Evolutionary conservation across 2,888 invertebrate species (phyloP).

Genomic region (Clistopyga incitator): DNA sequence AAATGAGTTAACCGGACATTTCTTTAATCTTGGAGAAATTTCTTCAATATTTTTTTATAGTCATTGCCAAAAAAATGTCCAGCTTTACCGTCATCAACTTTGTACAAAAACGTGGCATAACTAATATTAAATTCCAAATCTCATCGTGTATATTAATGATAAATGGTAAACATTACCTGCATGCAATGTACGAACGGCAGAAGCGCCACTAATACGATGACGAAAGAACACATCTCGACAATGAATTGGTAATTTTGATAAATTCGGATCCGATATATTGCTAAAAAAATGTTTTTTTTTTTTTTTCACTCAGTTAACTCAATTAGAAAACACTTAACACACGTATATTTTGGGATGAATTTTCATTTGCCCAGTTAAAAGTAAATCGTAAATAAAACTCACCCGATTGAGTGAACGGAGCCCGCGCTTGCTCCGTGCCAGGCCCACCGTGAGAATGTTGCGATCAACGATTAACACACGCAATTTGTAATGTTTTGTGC

Average conservation of each 20-base stretch:
- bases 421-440: neutral
- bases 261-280: neutral
- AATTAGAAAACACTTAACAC: neutral
- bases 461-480: conserved; percentile 24
- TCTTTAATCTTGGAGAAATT: too few relatives aligned
- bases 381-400: neutral
- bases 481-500: conserved; percentile 45
- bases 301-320: neutral
- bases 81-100: neutral
- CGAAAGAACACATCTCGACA: conserved; percentile 8
- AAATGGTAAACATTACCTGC: conserved; percentile 23
- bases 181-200: conserved; percentile 15
- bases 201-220: conserved; percentile 6
- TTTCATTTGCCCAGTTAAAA: neutral
- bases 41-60: too few relatives aligned
- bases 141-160: neutral
- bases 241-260: neutral
- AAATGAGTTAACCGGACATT: too few relatives aligned
- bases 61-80: too few relatives aligned
- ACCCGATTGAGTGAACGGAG: conserved; percentile 9
- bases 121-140: neutral
- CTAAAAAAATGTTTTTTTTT: too few relatives aligned
- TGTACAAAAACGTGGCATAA: neutral
- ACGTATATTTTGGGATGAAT: neutral
- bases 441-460: conserved; percentile 23